Evolutionary conservation across 2,888 invertebrate species (phyloP), one percentile per base, ranked within the genome.

Genomic region (Drosophila fulvimacula): DNA sequence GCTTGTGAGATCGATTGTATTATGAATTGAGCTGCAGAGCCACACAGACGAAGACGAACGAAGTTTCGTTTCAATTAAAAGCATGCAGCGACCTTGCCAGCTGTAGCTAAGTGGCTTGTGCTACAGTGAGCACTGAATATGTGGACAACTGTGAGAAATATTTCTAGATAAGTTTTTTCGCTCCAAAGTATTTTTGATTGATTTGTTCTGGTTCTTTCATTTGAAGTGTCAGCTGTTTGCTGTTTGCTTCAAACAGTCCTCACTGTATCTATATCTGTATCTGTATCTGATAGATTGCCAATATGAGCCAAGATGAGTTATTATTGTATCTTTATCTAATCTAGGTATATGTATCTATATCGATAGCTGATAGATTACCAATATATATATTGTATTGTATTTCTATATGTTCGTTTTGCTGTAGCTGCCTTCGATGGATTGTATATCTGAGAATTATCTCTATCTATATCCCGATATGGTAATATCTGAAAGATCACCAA

Each of bases 41-140:
- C 32, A 19, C 24, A 5, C 1, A 24, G 46, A 17, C 30, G 48
- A 30, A 46, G 63, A 39, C 60, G 64, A 65, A 51, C 61, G 49
- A 21, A 15, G 38, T 30, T 30, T 48, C 42, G 66, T 65, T 76
- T 79, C 60, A 77, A 75, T 77, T 79, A 79, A 79, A 75, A 55
- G 63, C 76, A 79, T 69, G 69, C 53, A 38, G 46, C 84, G 87
- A 87, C 87, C 83, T 83, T 83, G 83, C 77, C 87, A 68, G 65
- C 55, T 64, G 65, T 48, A 30, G 56, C 51, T 41, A 63, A 67
- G 21, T 52, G 52, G 6, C 7, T 36, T 64, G 24, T 13, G 27
- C 1, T 53, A 53, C 55, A 55, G 55, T 41, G 55, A 55, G 15
- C 39, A 38, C 36, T 36, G 27, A 0, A 3, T 7, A 42, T 15